phyloP scores from a whole-genome alignment of 1,140 invertebrate genomes.

The Calliopsis andreniformis region DNA sequence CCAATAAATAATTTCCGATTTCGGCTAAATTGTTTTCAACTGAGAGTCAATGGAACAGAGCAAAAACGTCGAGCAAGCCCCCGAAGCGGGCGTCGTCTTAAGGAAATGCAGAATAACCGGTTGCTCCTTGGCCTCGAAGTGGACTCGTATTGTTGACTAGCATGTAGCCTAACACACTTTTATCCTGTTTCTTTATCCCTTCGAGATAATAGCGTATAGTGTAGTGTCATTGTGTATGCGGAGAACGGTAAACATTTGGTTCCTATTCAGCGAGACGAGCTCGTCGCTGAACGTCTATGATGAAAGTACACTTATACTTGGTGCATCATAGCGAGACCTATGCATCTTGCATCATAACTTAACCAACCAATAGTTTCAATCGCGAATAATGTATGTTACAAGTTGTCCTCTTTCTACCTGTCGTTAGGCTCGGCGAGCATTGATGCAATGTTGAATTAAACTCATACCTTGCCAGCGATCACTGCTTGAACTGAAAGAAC shows the following conservation, averaged over 20 bases:
- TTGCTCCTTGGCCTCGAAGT: conserved; percentile 65
- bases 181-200: conserved; percentile 30
- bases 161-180: conserved; percentile 11
- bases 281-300: background rate
- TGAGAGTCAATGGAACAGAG: conserved; percentile 36
- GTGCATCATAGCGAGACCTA: conserved; percentile 17
- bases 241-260: conserved; percentile 35
- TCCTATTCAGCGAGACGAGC: conserved; percentile 11
- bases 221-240: conserved; percentile 16
- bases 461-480: conserved; percentile 91
- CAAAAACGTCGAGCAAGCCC: conserved; percentile 59
- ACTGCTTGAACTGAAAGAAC: conserved; percentile 93
- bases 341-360: conserved; percentile 36
- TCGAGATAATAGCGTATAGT: conserved; percentile 31
- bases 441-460: background rate
- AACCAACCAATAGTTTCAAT: conserved; percentile 18
- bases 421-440: background rate
- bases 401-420: background rate
- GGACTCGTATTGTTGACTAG: conserved; percentile 52
- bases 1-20: background rate
- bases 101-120: conserved; percentile 76
- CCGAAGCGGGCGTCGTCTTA: conserved; percentile 62
- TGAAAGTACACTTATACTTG: background rate
- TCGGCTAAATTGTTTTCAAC: conserved; percentile 11
- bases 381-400: conserved; percentile 1